A percentile compares a stretch with the other conserved stretches of the same genome.
Conservation (phyloP, 2,113 vertebrate genomes). For the Misgurnus mizolepis region DNA sequence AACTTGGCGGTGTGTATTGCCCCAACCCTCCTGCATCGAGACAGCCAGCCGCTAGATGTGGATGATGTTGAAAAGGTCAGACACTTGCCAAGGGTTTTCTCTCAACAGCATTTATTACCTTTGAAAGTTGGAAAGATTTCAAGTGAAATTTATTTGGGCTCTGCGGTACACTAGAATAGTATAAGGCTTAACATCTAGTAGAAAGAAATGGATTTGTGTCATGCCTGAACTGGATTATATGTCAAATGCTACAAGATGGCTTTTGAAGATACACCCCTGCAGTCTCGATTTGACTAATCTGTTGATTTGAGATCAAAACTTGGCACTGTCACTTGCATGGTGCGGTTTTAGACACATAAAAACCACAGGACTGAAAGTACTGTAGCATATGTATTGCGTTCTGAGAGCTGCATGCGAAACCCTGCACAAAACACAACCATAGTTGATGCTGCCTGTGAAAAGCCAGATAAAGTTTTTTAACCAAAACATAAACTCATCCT, state of each 20-base stretch:
- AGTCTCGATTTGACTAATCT: slow-evolving; percentile 44
- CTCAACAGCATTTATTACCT: not conserved
- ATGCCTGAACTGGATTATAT: not conserved
- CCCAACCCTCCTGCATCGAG: slow-evolving; percentile 83
- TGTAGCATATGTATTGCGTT: not conserved
- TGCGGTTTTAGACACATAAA: slow-evolving; percentile 51
- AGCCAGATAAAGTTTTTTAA: too few relatives aligned
- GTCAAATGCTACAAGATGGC: not conserved
- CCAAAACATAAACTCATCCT: too few relatives aligned
- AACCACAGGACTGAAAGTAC: slow-evolving; percentile 54
- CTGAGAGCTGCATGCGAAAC: not conserved
- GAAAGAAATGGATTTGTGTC: not conserved
- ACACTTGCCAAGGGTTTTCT: not conserved
- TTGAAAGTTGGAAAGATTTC: not conserved
- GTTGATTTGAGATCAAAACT: slow-evolving; percentile 29
- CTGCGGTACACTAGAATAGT: not conserved
- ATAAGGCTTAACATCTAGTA: not conserved
- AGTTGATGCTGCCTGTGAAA: too few relatives aligned
- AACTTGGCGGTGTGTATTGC: slow-evolving; percentile 90
- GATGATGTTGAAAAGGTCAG: slow-evolving; percentile 78
- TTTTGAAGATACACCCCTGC: slow-evolving; percentile 4
- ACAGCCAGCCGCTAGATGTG: slow-evolving; percentile 71
- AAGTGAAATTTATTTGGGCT: not conserved
- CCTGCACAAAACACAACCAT: not conserved
- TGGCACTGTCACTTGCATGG: slow-evolving; percentile 54